Conservation (phyloP, 2,888 invertebrate genomes). For the Ochropacha duplaris region DNA sequence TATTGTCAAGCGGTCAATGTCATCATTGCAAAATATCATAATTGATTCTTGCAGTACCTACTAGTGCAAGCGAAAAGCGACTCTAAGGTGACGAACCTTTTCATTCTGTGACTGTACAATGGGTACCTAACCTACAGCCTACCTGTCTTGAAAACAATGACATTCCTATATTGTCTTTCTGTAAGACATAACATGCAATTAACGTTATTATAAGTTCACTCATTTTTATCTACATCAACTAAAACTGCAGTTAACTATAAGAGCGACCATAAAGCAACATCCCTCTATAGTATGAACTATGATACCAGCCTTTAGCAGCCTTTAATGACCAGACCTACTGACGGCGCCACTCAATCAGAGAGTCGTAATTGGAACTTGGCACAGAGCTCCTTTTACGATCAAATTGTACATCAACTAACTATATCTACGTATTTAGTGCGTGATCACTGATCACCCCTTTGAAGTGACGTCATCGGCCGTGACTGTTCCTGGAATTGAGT, state of each 20-base stretch:
- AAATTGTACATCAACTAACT: conserved; percentile 40
- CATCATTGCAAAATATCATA: no score
- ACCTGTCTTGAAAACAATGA: no score
- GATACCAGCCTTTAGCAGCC: conserved; percentile 22
- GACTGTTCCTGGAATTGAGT: background rate
- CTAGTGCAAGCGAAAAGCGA: no score
- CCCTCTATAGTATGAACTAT: conserved; percentile 2
- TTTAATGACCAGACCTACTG: conserved; percentile 54
- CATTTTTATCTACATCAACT: background rate
- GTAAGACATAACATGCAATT: background rate
- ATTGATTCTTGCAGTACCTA: no score
- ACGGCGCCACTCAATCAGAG: conserved; percentile 55
- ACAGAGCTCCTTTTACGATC: conserved; percentile 61
- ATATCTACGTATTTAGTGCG: conserved; percentile 41
- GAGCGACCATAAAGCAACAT: conserved; percentile 12
- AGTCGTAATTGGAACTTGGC: conserved; percentile 61
- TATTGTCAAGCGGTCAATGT: no score
- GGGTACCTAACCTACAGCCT: no score
- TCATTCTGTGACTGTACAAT: no score
- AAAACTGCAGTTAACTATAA: conserved; percentile 1
- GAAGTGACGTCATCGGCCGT: conserved; percentile 32
- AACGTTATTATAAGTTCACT: background rate
- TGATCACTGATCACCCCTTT: conserved; percentile 31
- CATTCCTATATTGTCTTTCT: no score
- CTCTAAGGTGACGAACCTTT: no score